Conservation (phyloP, 1,140 invertebrate species). For the Calliopsis andreniformis region DNA sequence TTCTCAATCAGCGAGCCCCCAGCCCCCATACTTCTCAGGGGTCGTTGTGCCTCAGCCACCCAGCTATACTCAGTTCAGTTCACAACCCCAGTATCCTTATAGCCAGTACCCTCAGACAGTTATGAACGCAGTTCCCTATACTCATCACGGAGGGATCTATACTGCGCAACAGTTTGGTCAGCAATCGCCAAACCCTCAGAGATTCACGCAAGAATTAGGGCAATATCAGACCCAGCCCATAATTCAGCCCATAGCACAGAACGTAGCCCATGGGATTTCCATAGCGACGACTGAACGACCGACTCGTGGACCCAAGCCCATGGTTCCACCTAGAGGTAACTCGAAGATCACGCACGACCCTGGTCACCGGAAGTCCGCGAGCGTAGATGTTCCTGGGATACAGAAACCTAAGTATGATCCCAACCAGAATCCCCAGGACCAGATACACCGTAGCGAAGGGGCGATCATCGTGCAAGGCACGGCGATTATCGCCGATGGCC, state of each 20-base stretch:
- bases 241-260: conserved; percentile 79
- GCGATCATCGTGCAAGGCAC: conserved; percentile 50
- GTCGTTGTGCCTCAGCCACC: conserved; percentile 70
- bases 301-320: conserved; percentile 77
- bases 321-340: conserved; percentile 78
- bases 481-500: conserved; percentile 61
- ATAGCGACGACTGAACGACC: conserved; percentile 65
- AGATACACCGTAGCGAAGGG: conserved; percentile 54
- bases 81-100: conserved; percentile 73
- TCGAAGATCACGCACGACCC: conserved; percentile 79
- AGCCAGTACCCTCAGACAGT: conserved; percentile 77
- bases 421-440: conserved; percentile 57
- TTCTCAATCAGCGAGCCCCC: conserved; percentile 73
- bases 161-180: conserved; percentile 71
- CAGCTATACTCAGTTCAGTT: conserved; percentile 71
- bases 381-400: conserved; percentile 64
- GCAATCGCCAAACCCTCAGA: conserved; percentile 77
- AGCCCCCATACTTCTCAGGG: conserved; percentile 74
- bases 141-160: conserved; percentile 72
- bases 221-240: conserved; percentile 78
- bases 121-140: conserved; percentile 75
- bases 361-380: conserved; percentile 71
- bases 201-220: conserved; percentile 76
- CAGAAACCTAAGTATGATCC: conserved; percentile 58
- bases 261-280: conserved; percentile 66